Evolutionary conservation across 1,140 invertebrate species (phyloP), one percentile per base, ranked within the genome.

Genomic region (Nomia melanderi): DNA sequence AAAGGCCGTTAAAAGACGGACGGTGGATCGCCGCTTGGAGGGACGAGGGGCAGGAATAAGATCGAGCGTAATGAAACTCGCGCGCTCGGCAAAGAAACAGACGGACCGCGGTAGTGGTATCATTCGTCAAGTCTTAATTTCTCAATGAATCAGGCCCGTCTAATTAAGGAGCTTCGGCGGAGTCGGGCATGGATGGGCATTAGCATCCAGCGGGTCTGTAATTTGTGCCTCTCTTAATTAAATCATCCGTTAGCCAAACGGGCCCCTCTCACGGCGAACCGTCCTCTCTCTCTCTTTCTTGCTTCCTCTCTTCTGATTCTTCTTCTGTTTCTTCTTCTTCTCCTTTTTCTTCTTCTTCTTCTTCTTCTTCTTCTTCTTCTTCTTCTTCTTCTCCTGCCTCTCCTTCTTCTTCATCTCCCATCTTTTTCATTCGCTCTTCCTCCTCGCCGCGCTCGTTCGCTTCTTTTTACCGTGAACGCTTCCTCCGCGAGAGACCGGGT

Each of bases 201-300:
- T 91, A 92, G 90, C 90, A 91, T 92, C 86, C 83, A 88, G 84
- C 90, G 90, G 89, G 88, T 90, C 90, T 90, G 92, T 92, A 92
- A 92, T 92, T 92, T 92, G 91, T 92, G 92, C 90, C 88, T 88
- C 89, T 92, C 91, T 92, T 92, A 92, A 92, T 92, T 92, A 92
- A 91, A 92, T 92, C 92, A 92, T 92, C 91, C 90, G 92, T 92
- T 92, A 91, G 91, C 88, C 90, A 87, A 88, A 81, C 86, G 81
- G 82, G 84, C 69, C 83, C 69, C 71, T 33, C 63, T 73, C 47
- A 6, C 29, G 11, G 41, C 23, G 59, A 50, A 36, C 41, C 62
- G 23, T 54, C 60, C 36, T 14, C 33, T 17, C 47, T 25, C 62
- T 75, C 29, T 67, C 67, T 54, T 69, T 77, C 64, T 27, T 56